A percentile compares a stretch with the other conserved stretches of the same genome.
Conservation (phyloP, 2,888 invertebrate species). For the Ophioninae sp. region DNA sequence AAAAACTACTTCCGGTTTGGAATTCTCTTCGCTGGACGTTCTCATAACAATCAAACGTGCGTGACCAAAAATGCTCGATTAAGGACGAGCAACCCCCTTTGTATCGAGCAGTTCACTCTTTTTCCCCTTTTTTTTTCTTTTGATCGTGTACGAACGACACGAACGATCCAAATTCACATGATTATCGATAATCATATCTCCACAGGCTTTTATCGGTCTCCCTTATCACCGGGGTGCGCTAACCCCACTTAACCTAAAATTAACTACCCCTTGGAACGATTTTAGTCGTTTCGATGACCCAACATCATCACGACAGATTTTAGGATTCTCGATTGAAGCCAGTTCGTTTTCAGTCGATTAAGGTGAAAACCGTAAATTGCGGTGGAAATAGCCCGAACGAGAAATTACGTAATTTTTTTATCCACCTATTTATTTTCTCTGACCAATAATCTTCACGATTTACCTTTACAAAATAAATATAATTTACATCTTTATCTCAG, state of each 20-base stretch:
- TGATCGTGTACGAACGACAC: constrained; percentile 61
- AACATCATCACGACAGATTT: not conserved
- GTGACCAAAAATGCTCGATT: not conserved
- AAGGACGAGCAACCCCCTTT: not conserved
- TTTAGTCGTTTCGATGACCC: not conserved
- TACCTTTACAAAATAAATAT: no score
- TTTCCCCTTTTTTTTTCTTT: not conserved
- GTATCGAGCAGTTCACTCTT: constrained; percentile 52
- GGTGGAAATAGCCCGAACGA: no score
- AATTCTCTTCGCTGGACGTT: not conserved
- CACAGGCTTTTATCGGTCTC: not conserved
- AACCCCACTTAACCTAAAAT: constrained; percentile 1
- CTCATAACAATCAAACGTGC: not conserved
- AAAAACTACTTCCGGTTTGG: not conserved
- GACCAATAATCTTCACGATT: no score
- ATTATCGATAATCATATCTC: constrained; percentile 22
- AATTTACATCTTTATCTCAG: no score
- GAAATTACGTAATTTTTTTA: no score
- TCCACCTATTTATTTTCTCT: no score
- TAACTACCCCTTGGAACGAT: constrained; percentile 15
- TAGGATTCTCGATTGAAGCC: not conserved
- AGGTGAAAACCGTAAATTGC: not conserved
- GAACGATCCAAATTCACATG: constrained; percentile 12
- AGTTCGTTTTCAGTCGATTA: not conserved
- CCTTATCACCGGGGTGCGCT: not conserved